A percentile compares a stretch with the other conserved stretches of the same genome.
Evolutionary conservation across 2,797 vertebrate species (phyloP).

Genomic region (Merluccius polli): DNA sequence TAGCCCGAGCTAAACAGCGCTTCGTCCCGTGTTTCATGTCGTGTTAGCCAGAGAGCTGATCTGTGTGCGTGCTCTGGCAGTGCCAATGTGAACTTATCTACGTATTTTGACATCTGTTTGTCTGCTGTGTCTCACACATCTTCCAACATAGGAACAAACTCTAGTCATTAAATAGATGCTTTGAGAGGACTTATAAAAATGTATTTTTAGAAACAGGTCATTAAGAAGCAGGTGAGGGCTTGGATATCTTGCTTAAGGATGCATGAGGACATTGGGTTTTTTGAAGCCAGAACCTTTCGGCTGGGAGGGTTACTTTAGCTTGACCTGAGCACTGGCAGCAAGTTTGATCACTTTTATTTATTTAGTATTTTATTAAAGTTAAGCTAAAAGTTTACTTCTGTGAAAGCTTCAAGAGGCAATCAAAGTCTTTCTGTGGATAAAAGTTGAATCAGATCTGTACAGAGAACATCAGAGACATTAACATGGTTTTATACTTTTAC

Average conservation of each 20-base stretch:
- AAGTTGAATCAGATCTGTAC: background rate
- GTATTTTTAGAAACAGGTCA: background rate
- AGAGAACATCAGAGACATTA: background rate
- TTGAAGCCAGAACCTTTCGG: background rate
- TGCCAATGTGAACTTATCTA: background rate
- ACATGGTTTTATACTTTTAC: background rate
- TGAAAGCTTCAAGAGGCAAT: background rate
- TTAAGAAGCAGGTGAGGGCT: background rate
- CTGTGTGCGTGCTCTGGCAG: background rate
- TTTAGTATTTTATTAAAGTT: background rate
- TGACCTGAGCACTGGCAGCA: background rate
- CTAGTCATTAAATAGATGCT: background rate
- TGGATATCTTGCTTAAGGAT: background rate
- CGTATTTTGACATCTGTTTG: slow-evolving; percentile 7
- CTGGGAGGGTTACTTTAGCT: background rate
- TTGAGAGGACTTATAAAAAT: background rate
- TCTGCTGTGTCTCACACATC: background rate
- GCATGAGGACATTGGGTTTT: too few relatives aligned
- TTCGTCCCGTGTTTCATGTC: slow-evolving; percentile 17
- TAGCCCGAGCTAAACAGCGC: slow-evolving; percentile 15
- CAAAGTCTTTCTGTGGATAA: background rate
- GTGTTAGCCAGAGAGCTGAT: slow-evolving; percentile 16
- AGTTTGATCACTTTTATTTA: background rate
- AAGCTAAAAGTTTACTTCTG: background rate
- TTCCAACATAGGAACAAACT: background rate